Percentiles rank a stretch among this genome's conserved stretches.
Evolutionary conservation across 1,140 invertebrate genomes (phyloP).

Genomic region (silkworm (Bombyx mori)): ASM3026992v2 NC_085126.1:3213001-3213500

Average conservation of each 20-base stretch:
- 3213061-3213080: not conserved
- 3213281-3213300: not conserved
- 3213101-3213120: not conserved
- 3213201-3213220: not conserved
- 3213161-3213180: not conserved
- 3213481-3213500: no score
- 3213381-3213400: constrained; percentile 1
- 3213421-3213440: no score
- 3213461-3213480: no score
- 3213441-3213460: no score
- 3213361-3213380: not conserved
- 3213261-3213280: not conserved
- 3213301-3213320: not conserved
- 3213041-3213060: not conserved
- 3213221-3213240: not conserved
- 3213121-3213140: constrained; percentile 1
- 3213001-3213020: not conserved
- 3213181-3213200: constrained; percentile 4
- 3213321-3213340: not conserved
- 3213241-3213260: constrained; percentile 3
- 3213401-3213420: no score
- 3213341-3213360: not conserved
- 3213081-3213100: not conserved
- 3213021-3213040: constrained; percentile 2
- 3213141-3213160: constrained; percentile 1